Percentiles rank a stretch among this genome's conserved stretches.
Conservation (phyloP, 2,797 vertebrate genomes). For the Meda fulgida region DNA sequence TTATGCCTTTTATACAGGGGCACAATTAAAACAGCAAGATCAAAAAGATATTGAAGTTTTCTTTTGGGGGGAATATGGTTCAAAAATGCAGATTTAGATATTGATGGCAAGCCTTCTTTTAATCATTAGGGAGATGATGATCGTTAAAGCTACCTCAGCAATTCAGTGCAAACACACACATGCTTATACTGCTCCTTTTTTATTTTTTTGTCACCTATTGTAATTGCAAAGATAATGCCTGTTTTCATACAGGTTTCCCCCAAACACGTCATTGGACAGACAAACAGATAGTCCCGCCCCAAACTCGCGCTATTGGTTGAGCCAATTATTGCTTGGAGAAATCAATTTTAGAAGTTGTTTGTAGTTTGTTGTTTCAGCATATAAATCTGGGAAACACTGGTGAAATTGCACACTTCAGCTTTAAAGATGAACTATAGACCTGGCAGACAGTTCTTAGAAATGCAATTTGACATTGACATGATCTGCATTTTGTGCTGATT, state of each 20-base stretch:
- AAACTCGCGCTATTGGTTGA: background rate
- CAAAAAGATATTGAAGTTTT: constrained; percentile 77
- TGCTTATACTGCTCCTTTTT: background rate
- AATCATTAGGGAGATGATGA: constrained; percentile 77
- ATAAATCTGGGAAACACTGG: background rate
- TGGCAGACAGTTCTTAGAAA: background rate
- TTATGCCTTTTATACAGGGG: constrained; percentile 68
- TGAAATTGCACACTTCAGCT: background rate
- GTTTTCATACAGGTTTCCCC: constrained; percentile 13
- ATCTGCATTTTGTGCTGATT: background rate
- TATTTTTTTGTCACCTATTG: background rate
- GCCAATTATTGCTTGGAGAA: background rate
- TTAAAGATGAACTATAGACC: background rate
- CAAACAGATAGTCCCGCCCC: background rate
- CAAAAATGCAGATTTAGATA: constrained; percentile 80
- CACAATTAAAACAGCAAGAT: constrained; percentile 80
- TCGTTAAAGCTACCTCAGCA: constrained; percentile 78
- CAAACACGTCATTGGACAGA: background rate
- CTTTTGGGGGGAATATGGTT: constrained; percentile 70
- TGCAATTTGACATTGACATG: background rate
- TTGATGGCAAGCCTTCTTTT: constrained; percentile 77
- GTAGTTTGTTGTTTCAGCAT: background rate
- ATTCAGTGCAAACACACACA: constrained; percentile 62
- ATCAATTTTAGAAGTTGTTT: background rate
- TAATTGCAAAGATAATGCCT: background rate